Evolutionary conservation across 1,140 invertebrate species (phyloP), one percentile per base, ranked within the genome.

Genomic region (Sycophaga agraensis): DNA sequence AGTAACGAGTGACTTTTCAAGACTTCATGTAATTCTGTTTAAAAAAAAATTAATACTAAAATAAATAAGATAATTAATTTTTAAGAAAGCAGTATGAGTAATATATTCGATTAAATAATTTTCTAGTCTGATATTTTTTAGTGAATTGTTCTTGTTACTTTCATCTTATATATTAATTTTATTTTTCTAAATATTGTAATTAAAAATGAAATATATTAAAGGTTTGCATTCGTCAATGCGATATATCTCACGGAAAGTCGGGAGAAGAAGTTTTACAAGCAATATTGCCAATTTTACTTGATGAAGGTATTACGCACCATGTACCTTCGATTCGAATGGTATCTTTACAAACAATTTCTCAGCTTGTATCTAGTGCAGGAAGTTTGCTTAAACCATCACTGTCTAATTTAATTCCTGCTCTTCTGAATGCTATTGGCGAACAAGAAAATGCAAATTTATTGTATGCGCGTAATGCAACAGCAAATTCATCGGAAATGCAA

Each of bases 361-460:
- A 93, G 70, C 84, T 97, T 66, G 89, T 94, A 45, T 86, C 88
- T 11, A 86, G 88, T 17, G 91, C 92, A 35, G 93, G 93, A 0
- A 77, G 78, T 16, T 81, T 90, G 40, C 80, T 96, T 14, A 91
- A 89, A 57, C 90, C 91, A 7, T 92, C 94, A 78, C 81, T 96
- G 43, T 82, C 89, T 0, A 84, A 86, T 42, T 78, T 98, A 19
- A 90, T 96, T 68, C 90, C 91, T 2, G 91, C 92, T 14, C 79
- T 97, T 43, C 79, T 96, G 28, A 88, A 89, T 68, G 90, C 93
- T 2, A 88, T 93, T 4, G 92, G 91, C 43, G 92, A 94, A 67
- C 73, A 93, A 24, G 94, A 97, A 73, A 89, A 88, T 37, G 83
- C 87, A 28, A 86, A 89, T 63, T 78, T 95, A 3, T 90, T 89